phyloP scores from a whole-genome alignment of 2,113 vertebrate genomes.

The Ptilonorhynchus violaceus region DNA sequence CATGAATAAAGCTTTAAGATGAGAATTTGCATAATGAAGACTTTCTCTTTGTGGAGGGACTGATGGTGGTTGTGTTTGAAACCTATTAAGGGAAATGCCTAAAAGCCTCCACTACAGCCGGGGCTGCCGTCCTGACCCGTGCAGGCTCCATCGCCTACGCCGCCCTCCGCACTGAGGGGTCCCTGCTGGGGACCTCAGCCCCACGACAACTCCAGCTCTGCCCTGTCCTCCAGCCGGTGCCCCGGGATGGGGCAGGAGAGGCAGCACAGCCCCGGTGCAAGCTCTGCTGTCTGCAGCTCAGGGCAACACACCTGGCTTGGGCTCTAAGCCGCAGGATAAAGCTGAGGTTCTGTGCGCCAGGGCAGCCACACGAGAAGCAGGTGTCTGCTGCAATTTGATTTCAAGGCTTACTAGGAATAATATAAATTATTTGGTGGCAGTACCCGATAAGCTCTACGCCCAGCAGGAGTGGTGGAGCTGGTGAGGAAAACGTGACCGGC shows the following conservation, averaged over 20 bases:
- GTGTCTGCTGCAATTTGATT: not conserved
- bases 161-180: accelerated
- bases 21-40: constrained; percentile 80
- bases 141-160: accelerated
- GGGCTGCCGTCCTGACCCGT: not conserved
- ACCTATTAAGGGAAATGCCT: not conserved
- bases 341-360: accelerated
- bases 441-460: accelerated
- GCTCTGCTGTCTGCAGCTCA: not conserved
- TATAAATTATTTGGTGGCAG: not conserved
- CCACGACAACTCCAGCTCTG: not conserved
- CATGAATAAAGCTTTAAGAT: constrained; percentile 77
- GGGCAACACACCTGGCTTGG: accelerated
- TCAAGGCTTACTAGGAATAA: not conserved
- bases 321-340: not conserved
- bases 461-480: not conserved
- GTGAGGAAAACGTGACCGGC: not conserved
- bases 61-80: constrained; percentile 34
- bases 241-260: not conserved
- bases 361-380: not conserved
- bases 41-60: constrained; percentile 39
- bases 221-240: not conserved
- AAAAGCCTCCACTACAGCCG: not conserved
- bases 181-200: not conserved
- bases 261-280: not conserved